Percentiles rank a stretch among this genome's conserved stretches.
These are phyloP conservation scores for Botia kubotai DNA, from an alignment of 2,797 vertebrate species.

Conservation along the genomic window DNA sequence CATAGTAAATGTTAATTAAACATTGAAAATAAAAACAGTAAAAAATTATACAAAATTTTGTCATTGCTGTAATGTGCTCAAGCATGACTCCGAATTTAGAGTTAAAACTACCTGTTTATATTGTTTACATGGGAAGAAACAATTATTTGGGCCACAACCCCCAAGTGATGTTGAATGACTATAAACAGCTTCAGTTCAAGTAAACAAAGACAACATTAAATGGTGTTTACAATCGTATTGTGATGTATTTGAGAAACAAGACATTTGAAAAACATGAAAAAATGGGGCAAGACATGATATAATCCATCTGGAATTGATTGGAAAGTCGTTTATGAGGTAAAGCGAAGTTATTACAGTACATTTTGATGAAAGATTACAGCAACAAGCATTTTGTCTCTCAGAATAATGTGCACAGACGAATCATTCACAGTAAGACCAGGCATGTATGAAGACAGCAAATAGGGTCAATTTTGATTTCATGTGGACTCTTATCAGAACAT, in stretches of 20 bases:
- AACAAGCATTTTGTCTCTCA: background rate
- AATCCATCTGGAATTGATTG: background rate
- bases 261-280: background rate
- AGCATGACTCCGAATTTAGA: too few relatives aligned
- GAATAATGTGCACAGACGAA: background rate
- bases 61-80: too few relatives aligned
- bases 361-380: background rate
- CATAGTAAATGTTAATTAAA: too few relatives aligned
- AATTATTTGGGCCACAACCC: too few relatives aligned
- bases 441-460: background rate
- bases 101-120: too few relatives aligned
- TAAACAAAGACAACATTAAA: background rate
- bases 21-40: too few relatives aligned
- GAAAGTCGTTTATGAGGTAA: background rate
- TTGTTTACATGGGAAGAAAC: too few relatives aligned
- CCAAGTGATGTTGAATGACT: background rate
- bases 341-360: too few relatives aligned
- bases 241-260: background rate
- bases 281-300: background rate
- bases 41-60: too few relatives aligned
- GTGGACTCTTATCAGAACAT: constrained; percentile 14
- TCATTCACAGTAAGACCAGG: background rate
- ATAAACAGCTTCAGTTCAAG: background rate
- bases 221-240: background rate
- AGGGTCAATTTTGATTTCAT: constrained; percentile 18